Evolutionary conservation across 2,888 invertebrate species (phyloP).

Genomic region (Standfussiana lucernea): DNA sequence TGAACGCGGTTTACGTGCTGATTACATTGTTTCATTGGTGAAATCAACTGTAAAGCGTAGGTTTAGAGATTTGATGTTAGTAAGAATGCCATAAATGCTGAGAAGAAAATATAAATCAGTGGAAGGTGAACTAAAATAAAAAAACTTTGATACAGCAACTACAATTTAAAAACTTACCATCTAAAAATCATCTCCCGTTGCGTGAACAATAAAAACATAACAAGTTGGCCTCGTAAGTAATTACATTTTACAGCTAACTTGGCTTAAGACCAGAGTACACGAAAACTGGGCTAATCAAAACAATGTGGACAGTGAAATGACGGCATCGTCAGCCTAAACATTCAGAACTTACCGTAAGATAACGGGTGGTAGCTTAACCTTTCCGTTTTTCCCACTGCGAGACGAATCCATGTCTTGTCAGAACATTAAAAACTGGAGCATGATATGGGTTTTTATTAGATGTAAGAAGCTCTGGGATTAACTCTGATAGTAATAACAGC

Average conservation of each 20-base stretch:
- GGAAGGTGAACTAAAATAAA: background rate
- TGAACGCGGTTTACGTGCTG: background rate
- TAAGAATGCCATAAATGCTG: background rate
- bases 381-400: conserved; percentile 74
- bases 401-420: conserved; percentile 63
- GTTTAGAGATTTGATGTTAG: background rate
- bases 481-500: background rate
- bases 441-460: conserved; percentile 38
- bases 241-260: conserved; percentile 65
- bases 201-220: conserved; percentile 59
- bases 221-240: conserved; percentile 52
- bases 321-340: conserved; percentile 57
- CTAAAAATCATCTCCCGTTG: conserved; percentile 48
- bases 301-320: conserved; percentile 68
- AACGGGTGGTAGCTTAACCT: conserved; percentile 79
- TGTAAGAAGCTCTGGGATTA: background rate
- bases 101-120: background rate
- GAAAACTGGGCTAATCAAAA: conserved; percentile 70
- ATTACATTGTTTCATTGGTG: background rate
- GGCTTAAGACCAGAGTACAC: conserved; percentile 47
- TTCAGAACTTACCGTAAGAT: conserved; percentile 78
- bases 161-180: conserved; percentile 27
- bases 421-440: conserved; percentile 56
- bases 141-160: background rate
- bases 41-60: background rate